A percentile compares a stretch with the other conserved stretches of the same genome.
phyloP scores from a whole-genome alignment of 2,797 vertebrate species.

The Hemibagrus guttatus region DNA sequence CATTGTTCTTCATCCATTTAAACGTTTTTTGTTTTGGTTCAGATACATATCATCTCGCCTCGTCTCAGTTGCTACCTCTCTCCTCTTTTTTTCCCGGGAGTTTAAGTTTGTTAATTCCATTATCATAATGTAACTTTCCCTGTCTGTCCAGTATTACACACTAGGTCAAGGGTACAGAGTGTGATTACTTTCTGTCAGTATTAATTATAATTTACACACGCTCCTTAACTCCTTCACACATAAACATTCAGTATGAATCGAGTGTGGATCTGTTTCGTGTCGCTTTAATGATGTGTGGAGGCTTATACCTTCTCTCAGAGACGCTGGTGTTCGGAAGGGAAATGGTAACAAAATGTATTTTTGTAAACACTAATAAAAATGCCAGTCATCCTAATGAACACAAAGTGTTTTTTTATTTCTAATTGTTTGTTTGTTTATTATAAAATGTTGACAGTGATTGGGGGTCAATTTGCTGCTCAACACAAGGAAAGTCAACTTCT shows the following conservation, averaged over 20 bases:
- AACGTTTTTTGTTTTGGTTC: neutral
- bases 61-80: slow-evolving; percentile 40
- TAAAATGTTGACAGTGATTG: neutral
- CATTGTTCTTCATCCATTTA: neutral
- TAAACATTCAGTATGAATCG: neutral
- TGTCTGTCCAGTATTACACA: neutral
- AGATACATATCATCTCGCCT: slow-evolving; percentile 23
- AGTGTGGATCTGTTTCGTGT: neutral
- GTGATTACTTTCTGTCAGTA: neutral
- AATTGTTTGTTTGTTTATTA: neutral
- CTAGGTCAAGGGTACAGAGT: neutral
- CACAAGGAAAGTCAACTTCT: neutral
- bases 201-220: slow-evolving; percentile 20
- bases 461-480: neutral
- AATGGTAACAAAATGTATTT: slow-evolving; percentile 55
- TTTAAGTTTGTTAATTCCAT: neutral
- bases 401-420: neutral
- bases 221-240: neutral
- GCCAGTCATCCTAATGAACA: slow-evolving; percentile 48
- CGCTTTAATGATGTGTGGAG: neutral
- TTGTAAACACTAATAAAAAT: slow-evolving; percentile 60
- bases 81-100: neutral
- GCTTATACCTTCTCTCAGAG: neutral
- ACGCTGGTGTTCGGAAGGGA: slow-evolving; percentile 40
- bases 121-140: neutral